A percentile compares a stretch with the other conserved stretches of the same genome.
phyloP scores from a whole-genome alignment of 2,888 invertebrate species.

The Lasioglossum lativentre region DNA sequence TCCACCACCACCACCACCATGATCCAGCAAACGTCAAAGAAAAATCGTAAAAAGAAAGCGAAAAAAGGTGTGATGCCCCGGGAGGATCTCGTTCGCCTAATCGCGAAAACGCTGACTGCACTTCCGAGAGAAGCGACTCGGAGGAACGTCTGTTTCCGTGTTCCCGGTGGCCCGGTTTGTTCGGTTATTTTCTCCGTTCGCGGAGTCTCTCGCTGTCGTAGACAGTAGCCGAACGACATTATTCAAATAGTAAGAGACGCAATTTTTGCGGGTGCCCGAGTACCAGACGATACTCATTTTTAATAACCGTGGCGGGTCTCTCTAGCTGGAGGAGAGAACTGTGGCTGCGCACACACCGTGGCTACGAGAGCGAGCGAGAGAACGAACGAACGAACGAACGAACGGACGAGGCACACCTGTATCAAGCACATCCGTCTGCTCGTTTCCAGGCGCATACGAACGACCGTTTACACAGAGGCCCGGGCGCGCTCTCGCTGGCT shows the following conservation, averaged over 20 bases:
- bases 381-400: not conserved
- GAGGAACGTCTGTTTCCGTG: not conserved
- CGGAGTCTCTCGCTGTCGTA: not conserved
- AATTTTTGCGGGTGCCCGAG: constrained; percentile 56
- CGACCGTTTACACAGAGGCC: constrained; percentile 66
- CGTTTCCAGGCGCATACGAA: constrained; percentile 68
- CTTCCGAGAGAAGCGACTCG: not conserved
- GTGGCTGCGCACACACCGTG: too few species aligned
- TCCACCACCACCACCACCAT: too few species aligned
- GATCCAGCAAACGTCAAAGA: too few species aligned
- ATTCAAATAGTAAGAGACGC: constrained; percentile 59
- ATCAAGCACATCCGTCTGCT: constrained; percentile 59
- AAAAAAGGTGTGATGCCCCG: too few species aligned
- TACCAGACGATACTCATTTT: constrained; percentile 65
- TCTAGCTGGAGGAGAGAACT: too few species aligned
- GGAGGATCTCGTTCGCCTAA: not conserved
- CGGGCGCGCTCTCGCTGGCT: constrained; percentile 34
- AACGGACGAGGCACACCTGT: constrained; percentile 1
- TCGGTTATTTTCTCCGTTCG: constrained; percentile 31
- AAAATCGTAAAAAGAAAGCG: too few species aligned
- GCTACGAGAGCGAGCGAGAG: too few species aligned
- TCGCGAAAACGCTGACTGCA: not conserved
- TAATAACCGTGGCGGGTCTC: constrained; percentile 60
- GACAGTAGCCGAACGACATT: constrained; percentile 34
- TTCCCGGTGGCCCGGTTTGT: not conserved